These are phyloP conservation scores for Acromyrmex charruanus DNA, from an alignment of 1,140 invertebrate genomes.

Conservation along the genomic window DNA sequence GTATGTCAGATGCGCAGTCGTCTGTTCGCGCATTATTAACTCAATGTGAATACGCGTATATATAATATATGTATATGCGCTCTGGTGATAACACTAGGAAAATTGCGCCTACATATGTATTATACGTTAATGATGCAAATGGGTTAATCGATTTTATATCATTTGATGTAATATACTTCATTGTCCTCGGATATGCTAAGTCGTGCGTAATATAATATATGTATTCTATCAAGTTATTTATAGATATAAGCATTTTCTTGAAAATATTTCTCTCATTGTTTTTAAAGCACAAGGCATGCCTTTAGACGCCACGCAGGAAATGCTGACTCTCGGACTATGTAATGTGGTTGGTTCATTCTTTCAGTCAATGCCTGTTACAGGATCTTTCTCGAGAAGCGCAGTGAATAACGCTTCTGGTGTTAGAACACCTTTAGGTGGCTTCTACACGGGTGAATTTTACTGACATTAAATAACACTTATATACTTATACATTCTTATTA, in stretches of 20 bases:
- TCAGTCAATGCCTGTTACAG: constrained; percentile 92
- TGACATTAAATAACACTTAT: too few relatives aligned
- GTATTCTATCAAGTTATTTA: neutral
- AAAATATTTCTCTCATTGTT: neutral
- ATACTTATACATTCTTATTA: neutral
- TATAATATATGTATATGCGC: too few relatives aligned
- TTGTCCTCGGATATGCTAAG: neutral
- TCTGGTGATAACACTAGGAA: too few relatives aligned
- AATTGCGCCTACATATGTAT: too few relatives aligned
- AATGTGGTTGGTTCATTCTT: constrained; percentile 92
- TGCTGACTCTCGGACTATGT: constrained; percentile 91
- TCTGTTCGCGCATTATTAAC: too few relatives aligned
- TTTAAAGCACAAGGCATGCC: constrained; percentile 86
- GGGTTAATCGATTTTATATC: neutral
- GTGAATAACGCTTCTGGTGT: constrained; percentile 93
- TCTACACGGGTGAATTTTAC: constrained; percentile 88
- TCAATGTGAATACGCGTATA: too few relatives aligned
- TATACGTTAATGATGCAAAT: too few relatives aligned
- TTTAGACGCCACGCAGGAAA: constrained; percentile 91
- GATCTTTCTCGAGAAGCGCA: constrained; percentile 93
- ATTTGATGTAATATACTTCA: too few relatives aligned
- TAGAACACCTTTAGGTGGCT: constrained; percentile 91
- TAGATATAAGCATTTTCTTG: neutral
- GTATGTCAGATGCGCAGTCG: too few relatives aligned
- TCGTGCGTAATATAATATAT: neutral